A percentile compares a stretch with the other conserved stretches of the same genome.
Conservation (phyloP, 1,140 invertebrate genomes). For the Cecropterus lyciades region DNA sequence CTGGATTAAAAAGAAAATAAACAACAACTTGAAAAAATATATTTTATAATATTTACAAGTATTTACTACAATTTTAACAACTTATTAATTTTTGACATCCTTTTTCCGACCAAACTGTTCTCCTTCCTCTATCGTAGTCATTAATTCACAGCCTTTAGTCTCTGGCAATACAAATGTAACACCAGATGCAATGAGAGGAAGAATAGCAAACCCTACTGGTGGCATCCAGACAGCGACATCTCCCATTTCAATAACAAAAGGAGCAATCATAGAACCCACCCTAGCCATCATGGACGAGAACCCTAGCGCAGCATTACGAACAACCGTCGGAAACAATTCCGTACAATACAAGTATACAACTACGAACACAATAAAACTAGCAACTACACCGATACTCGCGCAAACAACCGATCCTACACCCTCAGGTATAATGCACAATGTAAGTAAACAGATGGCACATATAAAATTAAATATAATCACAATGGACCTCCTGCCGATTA, state of each 20-base stretch:
- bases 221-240: constrained; percentile 85
- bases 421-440: constrained; percentile 82
- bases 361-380: constrained; percentile 88
- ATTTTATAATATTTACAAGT: not conserved
- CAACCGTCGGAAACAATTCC: constrained; percentile 88
- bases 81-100: constrained; percentile 15
- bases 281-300: constrained; percentile 88
- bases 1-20: too few relatives aligned
- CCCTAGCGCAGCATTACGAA: constrained; percentile 88
- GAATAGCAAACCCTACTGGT: constrained; percentile 87
- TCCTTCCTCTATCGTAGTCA: constrained; percentile 91
- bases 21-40: too few relatives aligned
- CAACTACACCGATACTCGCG: constrained; percentile 88
- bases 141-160: constrained; percentile 89
- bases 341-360: constrained; percentile 88
- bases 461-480: constrained; percentile 85
- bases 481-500: constrained; percentile 85
- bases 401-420: constrained; percentile 82
- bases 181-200: constrained; percentile 87
- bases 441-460: constrained; percentile 84
- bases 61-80: not conserved
- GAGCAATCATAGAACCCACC: constrained; percentile 88
- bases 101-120: constrained; percentile 87
- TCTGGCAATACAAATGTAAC: constrained; percentile 90
- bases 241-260: constrained; percentile 85